Evolutionary conservation across 2,888 invertebrate genomes (phyloP).

Genomic region (Xanthia icteritia): DNA sequence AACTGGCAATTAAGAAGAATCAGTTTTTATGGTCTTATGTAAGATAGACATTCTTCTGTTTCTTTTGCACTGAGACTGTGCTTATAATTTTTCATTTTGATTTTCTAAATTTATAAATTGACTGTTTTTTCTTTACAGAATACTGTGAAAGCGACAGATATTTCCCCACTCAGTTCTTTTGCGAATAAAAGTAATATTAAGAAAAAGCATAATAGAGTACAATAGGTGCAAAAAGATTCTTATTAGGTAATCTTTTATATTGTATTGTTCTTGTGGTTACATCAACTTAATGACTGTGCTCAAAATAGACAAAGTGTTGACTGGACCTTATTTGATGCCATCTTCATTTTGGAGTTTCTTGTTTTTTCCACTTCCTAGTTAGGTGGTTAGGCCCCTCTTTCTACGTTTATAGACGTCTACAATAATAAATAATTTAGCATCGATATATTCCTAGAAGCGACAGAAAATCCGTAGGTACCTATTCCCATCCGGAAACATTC

Average conservation of each 20-base stretch:
- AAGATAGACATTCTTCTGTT: neutral
- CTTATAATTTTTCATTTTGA: neutral
- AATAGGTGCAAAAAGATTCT: conserved; percentile 44
- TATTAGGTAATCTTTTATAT: conserved; percentile 47
- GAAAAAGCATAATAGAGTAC: conserved; percentile 25
- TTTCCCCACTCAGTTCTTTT: conserved; percentile 26
- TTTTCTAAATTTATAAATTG: neutral
- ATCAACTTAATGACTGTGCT: conserved; percentile 33
- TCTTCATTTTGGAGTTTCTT: conserved; percentile 24
- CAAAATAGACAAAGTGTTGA: conserved; percentile 21
- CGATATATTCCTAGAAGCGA: conserved; percentile 13
- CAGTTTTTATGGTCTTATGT: conserved; percentile 14
- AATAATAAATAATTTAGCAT: conserved; percentile 1
- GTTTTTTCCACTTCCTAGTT: neutral
- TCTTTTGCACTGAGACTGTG: neutral
- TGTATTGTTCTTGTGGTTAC: conserved; percentile 38
- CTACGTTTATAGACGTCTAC: neutral
- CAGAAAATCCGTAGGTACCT: conserved; percentile 34
- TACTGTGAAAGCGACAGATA: conserved; percentile 37
- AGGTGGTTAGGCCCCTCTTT: neutral
- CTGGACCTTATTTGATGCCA: neutral
- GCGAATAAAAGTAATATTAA: conserved; percentile 20
- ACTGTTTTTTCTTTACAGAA: neutral
- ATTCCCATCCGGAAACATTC: conserved; percentile 17
- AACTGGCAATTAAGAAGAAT: conserved; percentile 49